Evolutionary conservation across 2,797 vertebrate genomes (phyloP).

Genomic region (Galaxias olidus): DNA sequence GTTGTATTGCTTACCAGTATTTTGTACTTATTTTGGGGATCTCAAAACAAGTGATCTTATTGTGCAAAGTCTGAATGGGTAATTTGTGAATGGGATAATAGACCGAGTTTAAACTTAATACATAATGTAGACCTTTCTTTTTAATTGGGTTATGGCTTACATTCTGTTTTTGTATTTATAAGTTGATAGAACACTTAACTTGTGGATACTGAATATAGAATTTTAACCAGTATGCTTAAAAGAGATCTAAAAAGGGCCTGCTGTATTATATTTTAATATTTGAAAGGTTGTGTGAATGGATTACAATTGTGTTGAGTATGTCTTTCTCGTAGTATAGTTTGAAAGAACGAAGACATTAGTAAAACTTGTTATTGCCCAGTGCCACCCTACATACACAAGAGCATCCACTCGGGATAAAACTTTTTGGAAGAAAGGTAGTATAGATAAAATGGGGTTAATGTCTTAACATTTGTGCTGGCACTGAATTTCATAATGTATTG

Average conservation of each 20-base stretch:
- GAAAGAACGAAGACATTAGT: conserved; percentile 24
- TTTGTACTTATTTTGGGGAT: not conserved
- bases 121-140: conserved; percentile 8
- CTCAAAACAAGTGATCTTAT: not conserved
- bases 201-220: conserved; percentile 18
- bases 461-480: too few relatives aligned
- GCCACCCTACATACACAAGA: conserved; percentile 53
- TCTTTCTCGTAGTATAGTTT: conserved; percentile 65
- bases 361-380: conserved; percentile 38
- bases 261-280: conserved; percentile 54
- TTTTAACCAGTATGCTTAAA: conserved; percentile 19
- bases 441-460: too few relatives aligned
- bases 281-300: conserved; percentile 7
- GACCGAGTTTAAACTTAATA: not conserved
- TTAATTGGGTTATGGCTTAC: not conserved
- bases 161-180: too few relatives aligned
- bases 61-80: not conserved
- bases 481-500: not conserved
- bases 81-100: not conserved
- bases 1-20: not conserved
- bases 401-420: conserved; percentile 62
- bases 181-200: too few relatives aligned
- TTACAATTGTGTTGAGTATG: conserved; percentile 29
- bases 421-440: conserved; percentile 12
- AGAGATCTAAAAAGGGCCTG: conserved; percentile 4